Evolutionary conservation across 2,888 invertebrate species (phyloP).

Genomic region (Marronus borbonicus): DNA sequence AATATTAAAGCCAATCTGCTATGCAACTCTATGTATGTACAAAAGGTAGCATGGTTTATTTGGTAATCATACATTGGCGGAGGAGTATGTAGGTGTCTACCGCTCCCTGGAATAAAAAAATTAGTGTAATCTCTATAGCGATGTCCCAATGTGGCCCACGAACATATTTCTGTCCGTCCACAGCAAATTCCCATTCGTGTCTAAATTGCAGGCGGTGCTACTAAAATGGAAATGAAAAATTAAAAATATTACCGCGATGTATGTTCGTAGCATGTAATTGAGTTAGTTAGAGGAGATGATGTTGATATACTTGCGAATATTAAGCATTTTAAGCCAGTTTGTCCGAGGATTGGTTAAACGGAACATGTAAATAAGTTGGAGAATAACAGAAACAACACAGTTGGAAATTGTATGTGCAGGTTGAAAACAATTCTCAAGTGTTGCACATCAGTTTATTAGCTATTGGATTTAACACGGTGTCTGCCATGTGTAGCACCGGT

Average conservation of each 20-base stretch:
- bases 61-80: not conserved
- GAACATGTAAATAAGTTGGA: no score
- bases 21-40: not conserved
- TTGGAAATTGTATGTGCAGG: no score
- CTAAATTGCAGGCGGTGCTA: not conserved
- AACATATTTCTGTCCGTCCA: no score
- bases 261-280: not conserved
- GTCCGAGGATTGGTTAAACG: no score
- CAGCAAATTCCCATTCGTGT: not conserved
- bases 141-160: not conserved
- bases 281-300: no score
- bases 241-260: not conserved
- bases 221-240: constrained; percentile 11
- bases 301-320: no score
- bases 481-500: no score
- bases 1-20: constrained; percentile 43
- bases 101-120: constrained; percentile 6
- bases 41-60: not conserved
- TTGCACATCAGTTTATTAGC: no score
- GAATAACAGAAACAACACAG: no score
- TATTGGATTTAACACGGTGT: no score
- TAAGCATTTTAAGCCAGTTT: no score
- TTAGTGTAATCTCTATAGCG: not conserved
- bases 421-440: no score
- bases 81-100: not conserved